Evolutionary conservation across 2,113 vertebrate species (phyloP), one percentile per base, ranked within the genome.

Genomic region (Brachypodius melanocephalos): DNA sequence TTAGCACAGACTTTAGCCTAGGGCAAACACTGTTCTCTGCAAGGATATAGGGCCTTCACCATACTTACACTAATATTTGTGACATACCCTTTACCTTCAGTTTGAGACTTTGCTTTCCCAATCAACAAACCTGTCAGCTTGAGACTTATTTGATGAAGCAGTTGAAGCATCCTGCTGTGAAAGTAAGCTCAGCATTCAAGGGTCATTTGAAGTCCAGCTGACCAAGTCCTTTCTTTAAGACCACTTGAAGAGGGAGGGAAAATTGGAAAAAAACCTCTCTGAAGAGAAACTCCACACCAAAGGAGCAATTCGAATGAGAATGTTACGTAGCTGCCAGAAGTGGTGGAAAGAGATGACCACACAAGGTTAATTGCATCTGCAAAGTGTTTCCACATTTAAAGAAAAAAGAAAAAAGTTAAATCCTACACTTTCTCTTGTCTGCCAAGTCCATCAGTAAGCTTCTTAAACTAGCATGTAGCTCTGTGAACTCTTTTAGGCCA

Each of bases 151-250:
- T 90, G 95, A 94, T 91, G 82, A 90, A 95, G 94, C 96, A 93
- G 90, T 88, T 91, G 75, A 74, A 80, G 85, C 59, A 58, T 80
- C 93, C 94, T 81, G 85, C 96, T 94, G 94, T 74, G 94, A 94
- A 83, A 90, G 51, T 80, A 88, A 91, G 90, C 82, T 34, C 59
- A 85, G 75, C 82, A 69, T 89, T 97, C 93, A 95, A 84, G 93
- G 96, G 96, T 97, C 96, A 94, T 94, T 86, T 85, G 63, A 94
- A 97, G 94, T 96, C 95, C 93, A 95, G 59, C 31, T 89, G 74
- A 80, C 75, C 93, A 85, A 83, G 68, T 74, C 57, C 68, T 80
- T 89, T 73, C 91, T 91, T 91, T 84, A 88, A 94, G 88, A 91
- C 40, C n/a, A 48, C 52, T 95, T 80, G 55, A 86, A 62, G 58